Evolutionary conservation across 1,140 invertebrate genomes (phyloP).

Genomic region (Melitaea cinxia): DNA sequence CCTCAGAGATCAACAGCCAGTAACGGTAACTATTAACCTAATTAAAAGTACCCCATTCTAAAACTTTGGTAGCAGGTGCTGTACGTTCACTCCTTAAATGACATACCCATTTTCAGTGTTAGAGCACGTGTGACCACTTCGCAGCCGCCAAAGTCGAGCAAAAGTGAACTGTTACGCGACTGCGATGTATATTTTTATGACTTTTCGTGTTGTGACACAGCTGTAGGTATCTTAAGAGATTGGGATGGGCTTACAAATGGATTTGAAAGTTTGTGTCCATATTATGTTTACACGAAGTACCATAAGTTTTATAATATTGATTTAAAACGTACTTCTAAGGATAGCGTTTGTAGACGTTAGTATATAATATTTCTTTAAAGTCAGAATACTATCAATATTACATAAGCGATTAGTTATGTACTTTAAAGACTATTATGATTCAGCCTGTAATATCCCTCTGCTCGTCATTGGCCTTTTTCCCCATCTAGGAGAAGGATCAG

Average conservation of each 20-base stretch:
- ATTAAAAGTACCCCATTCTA: conserved; percentile 56
- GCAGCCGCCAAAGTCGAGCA: conserved; percentile 62
- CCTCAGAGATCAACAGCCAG: conserved; percentile 5
- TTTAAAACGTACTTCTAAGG: background rate
- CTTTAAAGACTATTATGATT: too few species aligned
- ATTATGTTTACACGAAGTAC: conserved; percentile 6
- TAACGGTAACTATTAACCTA: conserved; percentile 52
- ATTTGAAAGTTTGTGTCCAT: conserved; percentile 12
- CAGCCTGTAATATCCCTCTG: too few species aligned
- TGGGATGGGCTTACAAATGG: conserved; percentile 44
- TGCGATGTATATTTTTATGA: conserved; percentile 70
- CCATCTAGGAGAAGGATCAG: too few species aligned
- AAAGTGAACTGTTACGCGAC: conserved; percentile 65
- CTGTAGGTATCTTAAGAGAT: conserved; percentile 64
- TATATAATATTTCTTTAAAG: too few species aligned
- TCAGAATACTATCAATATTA: too few species aligned
- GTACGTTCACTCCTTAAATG: conserved; percentile 49
- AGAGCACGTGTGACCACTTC: conserved; percentile 66
- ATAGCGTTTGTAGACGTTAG: background rate
- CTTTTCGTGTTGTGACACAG: conserved; percentile 44
- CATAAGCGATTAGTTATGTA: too few species aligned
- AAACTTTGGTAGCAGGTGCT: conserved; percentile 61
- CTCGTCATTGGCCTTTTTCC: too few species aligned
- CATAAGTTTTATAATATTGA: background rate
- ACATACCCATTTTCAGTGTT: conserved; percentile 50